phyloP scores from a whole-genome alignment of 2,797 vertebrate species.

The Todus mexicanus region DNA sequence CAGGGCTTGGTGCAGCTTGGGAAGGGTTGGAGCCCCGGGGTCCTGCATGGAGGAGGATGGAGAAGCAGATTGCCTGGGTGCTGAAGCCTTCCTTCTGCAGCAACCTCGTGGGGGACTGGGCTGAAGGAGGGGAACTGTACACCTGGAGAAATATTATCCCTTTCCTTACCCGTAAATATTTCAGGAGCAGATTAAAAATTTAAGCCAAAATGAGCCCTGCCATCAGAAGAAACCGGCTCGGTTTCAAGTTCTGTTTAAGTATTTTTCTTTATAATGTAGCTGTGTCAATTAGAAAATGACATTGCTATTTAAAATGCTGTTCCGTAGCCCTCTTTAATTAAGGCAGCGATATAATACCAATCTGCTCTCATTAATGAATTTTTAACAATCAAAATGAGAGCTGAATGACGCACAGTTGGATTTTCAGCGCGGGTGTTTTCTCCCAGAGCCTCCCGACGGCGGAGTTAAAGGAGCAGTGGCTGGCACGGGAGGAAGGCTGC shows the following conservation, averaged over 20 bases:
- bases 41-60: neutral
- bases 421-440: neutral
- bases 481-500: neutral
- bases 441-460: neutral
- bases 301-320: conserved; percentile 68
- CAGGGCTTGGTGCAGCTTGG: neutral
- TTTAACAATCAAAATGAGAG: conserved; percentile 61
- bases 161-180: conserved; percentile 70
- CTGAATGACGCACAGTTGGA: neutral
- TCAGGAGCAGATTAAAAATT: conserved; percentile 76
- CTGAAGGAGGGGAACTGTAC: neutral
- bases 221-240: conserved; percentile 4
- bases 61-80: neutral
- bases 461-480: neutral
- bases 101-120: neutral
- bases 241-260: conserved; percentile 62
- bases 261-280: conserved; percentile 70
- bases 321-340: conserved; percentile 70
- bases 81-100: neutral
- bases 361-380: conserved; percentile 70
- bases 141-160: conserved; percentile 70
- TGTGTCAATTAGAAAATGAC: conserved; percentile 72
- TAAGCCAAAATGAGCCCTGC: conserved; percentile 55
- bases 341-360: conserved; percentile 64
- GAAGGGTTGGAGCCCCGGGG: neutral